Evolutionary conservation across 30 jellyfish, hydroid and myxozoan genomes (phyloP), one percentile per base, ranked within the genome.

Genomic region (Aurelia aurita): DNA sequence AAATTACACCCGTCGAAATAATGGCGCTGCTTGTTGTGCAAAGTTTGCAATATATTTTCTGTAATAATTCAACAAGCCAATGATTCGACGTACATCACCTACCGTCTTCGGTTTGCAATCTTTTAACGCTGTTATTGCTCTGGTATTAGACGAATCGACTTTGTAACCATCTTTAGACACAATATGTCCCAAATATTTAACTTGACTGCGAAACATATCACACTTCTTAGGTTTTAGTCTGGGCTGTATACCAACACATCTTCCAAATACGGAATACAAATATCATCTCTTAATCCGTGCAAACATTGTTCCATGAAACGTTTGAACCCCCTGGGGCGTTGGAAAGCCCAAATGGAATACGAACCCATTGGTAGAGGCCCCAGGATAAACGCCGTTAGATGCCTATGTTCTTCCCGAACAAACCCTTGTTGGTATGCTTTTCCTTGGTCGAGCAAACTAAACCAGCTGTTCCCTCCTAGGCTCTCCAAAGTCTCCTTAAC

Each of bases 41-140:
- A 82, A 67, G 62, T 82, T 44, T 31, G 63, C 81, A 34, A 82
- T 68, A 69, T 59, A 61, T 34, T 32, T 72, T 21, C 90, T 39
- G 47, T 59, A 61, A 47, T 82, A 82, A 67, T 81, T 53, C n/a
- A 82, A 32, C 19, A 69, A 34, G 3, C 79, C 87, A 4, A 82
- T 9, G n/a, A 69, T 16, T 20, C 74, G 69, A 20, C 89, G 69
- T 3, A 82, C 89, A 49, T 82, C 89, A 19, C 78, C 77, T 3
- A 69, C 72, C 6, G 92, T 82, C 2, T 32, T 67, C 9, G 92
- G 87, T 10, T 68, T 21, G 43, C 10, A 13, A 15, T 82, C 57
- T 58, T 49, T 27, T 19, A 82, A 47, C 3, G n/a, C 69, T 7
- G 19, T 9, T 6, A 58, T 11, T 10, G 19, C 69, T 6, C n/a